Evolutionary conservation across 2,888 invertebrate genomes (phyloP), one percentile per base, ranked within the genome.

Genomic region (Melanostoma mellinum): DNA sequence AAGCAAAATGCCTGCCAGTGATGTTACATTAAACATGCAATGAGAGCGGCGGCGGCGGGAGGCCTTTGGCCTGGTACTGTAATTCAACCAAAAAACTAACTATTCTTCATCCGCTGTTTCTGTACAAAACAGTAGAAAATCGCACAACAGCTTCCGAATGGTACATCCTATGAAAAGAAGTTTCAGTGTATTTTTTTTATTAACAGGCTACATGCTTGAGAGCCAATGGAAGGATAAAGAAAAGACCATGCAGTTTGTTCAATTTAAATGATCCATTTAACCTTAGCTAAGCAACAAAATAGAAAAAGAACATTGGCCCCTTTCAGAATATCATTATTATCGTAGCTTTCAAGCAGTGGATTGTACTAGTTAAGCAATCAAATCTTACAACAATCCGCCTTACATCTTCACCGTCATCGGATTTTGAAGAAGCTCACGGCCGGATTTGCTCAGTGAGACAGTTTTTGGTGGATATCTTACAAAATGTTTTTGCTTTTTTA

Each of bases 1-100:
- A n/a, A 69, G 52, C 52, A 69, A 68, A 78, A 82, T 69, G 82
- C 65, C 82, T 82, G 82, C 69, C 46, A 60, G 73, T 74, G 82
- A 82, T 74, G 69, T 78, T 63, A 60, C 78, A 82, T 82, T 73
- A 69, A 53, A 73, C 73, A 82, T 78, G 73, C 68, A 69, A 74
- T 69, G 48, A 42, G 6, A 10, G 10, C 6, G 8, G 6, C 42
- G 42, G 35, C 82, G 72, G 77, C 82, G 63, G 82, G 78, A 78
- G 73, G 68, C 78, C 46, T 58, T 48, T 46, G 53, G 42, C 61
- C 65, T 32, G 32, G 46, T 53, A 32, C 61, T 40, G 42, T 65
- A 38, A 74, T 69, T 55, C 30, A 38, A 32, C 60, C 10, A 44
- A 77, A 73, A 82, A 75, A 67, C 40, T 53, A 73, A 69, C 68